These are phyloP conservation scores for Arizona elegans DNA, from an alignment of 2,113 vertebrate genomes.

Conservation along the genomic window DNA sequence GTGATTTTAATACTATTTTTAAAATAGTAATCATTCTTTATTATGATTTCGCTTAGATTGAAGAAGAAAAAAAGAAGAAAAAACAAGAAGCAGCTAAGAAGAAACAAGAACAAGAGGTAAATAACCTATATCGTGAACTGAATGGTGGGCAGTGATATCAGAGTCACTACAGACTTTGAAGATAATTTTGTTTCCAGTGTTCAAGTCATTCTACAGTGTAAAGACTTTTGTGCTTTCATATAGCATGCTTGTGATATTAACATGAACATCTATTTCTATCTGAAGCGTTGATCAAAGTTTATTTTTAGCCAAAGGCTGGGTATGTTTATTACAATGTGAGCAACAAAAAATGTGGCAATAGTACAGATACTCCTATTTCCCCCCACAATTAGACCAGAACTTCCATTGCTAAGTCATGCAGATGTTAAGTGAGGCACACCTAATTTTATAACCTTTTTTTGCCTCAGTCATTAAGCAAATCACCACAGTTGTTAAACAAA, in stretches of 20 bases:
- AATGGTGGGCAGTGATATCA: not conserved
- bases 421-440: not conserved
- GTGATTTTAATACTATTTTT: not conserved
- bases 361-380: not conserved
- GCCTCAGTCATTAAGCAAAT: not conserved
- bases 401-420: not conserved
- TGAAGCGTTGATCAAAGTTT: not conserved
- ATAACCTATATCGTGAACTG: not conserved
- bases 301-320: not conserved
- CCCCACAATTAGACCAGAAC: not conserved
- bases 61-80: slow-evolving; percentile 89
- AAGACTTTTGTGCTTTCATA: not conserved
- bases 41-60: slow-evolving; percentile 69
- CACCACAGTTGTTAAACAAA: not conserved
- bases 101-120: slow-evolving; percentile 89
- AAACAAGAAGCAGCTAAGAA: slow-evolving; percentile 87
- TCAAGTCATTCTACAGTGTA: slow-evolving; percentile 9
- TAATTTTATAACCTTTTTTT: not conserved
- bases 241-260: not conserved
- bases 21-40: slow-evolving; percentile 32
- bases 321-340: not conserved
- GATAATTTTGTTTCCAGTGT: not conserved
- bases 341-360: not conserved
- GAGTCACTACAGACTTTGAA: slow-evolving; percentile 19
- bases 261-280: not conserved